These are phyloP conservation scores for Adrianichthys oophorus DNA, from an alignment of 2,797 vertebrate genomes.

Conservation along the genomic window DNA sequence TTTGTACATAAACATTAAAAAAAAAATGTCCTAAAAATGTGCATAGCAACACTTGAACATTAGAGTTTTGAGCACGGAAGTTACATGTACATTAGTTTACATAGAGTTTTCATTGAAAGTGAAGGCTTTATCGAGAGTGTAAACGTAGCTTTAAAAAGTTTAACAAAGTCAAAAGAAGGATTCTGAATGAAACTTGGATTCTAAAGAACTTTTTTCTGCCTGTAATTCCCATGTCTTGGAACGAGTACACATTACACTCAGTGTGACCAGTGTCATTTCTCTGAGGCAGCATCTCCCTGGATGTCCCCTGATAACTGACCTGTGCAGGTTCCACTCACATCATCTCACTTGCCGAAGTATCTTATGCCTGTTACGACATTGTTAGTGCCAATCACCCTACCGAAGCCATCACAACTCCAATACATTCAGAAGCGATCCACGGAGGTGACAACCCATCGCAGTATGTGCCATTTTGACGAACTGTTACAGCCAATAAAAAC, in stretches of 20 bases:
- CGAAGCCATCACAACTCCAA: slow-evolving; percentile 20
- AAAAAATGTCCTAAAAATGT: too few species aligned
- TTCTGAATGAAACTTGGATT: too few species aligned
- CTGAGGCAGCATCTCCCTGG: slow-evolving; percentile 31
- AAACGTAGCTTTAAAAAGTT: too few species aligned
- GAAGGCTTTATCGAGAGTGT: too few species aligned
- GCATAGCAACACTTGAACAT: too few species aligned
- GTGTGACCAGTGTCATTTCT: slow-evolving; percentile 24
- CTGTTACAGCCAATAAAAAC: background rate
- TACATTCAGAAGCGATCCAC: slow-evolving; percentile 7
- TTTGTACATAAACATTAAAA: too few species aligned
- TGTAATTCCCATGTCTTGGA: background rate
- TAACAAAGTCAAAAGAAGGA: too few species aligned
- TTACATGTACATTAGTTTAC: too few species aligned
- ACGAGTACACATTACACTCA: slow-evolving; percentile 8
- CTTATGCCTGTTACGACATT: slow-evolving; percentile 40
- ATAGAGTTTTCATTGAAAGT: too few species aligned
- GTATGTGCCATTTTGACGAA: slow-evolving; percentile 14
- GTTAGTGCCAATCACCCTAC: slow-evolving; percentile 59
- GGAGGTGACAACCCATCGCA: slow-evolving; percentile 9
- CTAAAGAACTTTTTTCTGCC: background rate
- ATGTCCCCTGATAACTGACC: slow-evolving; percentile 56
- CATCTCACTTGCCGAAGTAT: slow-evolving; percentile 38
- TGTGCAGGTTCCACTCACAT: slow-evolving; percentile 52
- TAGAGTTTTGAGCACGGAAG: too few species aligned